Evolutionary conservation across 2,888 invertebrate genomes (phyloP).

Genomic region (Tigriopus californicus): DNA sequence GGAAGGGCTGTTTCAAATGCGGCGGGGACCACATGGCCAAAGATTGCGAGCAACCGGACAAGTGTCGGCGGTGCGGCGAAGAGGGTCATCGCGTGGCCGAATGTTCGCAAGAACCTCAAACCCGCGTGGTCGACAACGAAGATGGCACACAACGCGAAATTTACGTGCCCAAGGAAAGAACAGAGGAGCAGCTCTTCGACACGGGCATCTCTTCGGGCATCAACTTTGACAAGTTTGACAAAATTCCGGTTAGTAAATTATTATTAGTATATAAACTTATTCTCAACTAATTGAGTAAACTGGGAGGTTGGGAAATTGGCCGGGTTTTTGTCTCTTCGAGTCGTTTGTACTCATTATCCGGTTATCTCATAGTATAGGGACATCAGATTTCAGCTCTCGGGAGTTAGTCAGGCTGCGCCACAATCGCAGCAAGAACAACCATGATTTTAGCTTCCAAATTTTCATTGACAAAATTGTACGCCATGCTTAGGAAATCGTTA

Average conservation of each 20-base stretch:
- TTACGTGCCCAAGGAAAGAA: slow-evolving; percentile 15
- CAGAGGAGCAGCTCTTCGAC: slow-evolving; percentile 16
- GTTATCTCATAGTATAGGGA: neutral
- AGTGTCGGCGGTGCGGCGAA: slow-evolving; percentile 16
- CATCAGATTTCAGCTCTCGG: too few relatives aligned
- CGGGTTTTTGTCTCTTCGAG: neutral
- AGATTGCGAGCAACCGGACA: slow-evolving; percentile 7
- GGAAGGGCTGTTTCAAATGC: slow-evolving; percentile 13
- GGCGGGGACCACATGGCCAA: neutral
- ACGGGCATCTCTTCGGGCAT: slow-evolving; percentile 17
- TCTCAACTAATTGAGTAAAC: neutral
- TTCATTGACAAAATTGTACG: too few relatives aligned
- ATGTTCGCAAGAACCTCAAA: slow-evolving; percentile 10
- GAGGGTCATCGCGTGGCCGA: slow-evolving; percentile 17
- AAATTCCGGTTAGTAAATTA: slow-evolving; percentile 6
- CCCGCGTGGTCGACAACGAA: neutral
- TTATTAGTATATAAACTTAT: neutral
- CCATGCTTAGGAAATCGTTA: too few relatives aligned
- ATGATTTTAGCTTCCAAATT: too few relatives aligned
- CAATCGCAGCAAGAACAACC: too few relatives aligned
- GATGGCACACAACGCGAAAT: slow-evolving; percentile 13
- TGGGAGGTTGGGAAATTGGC: too few relatives aligned
- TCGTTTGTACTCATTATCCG: neutral
- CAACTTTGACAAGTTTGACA: slow-evolving; percentile 16
- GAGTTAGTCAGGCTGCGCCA: too few relatives aligned